Conservation (phyloP, 2,888 invertebrate species). For the Bombylius major region DNA sequence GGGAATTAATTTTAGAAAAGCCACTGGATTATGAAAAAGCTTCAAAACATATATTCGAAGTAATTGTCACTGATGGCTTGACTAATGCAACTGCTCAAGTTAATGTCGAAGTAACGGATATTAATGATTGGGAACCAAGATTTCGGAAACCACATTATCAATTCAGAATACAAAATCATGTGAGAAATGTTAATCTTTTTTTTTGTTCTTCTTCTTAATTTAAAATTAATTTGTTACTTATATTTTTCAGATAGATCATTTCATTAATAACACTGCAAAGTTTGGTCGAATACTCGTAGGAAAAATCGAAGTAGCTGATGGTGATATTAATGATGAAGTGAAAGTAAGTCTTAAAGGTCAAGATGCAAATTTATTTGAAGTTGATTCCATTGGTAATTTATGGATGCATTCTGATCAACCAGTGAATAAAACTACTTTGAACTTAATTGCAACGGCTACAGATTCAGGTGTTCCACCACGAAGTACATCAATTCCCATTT, state of each 20-base stretch:
- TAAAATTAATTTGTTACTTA: not conserved
- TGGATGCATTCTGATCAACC: slow-evolving; percentile 42
- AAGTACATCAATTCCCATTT: slow-evolving; percentile 55
- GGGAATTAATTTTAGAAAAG: slow-evolving; percentile 63
- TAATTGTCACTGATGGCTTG: slow-evolving; percentile 61
- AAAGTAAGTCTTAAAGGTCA: slow-evolving; percentile 59
- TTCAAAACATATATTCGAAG: slow-evolving; percentile 60
- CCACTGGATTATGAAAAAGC: slow-evolving; percentile 67
- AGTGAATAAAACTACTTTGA: slow-evolving; percentile 46
- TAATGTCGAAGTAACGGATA: slow-evolving; percentile 68
- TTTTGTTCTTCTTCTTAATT: not conserved
- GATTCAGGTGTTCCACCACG: slow-evolving; percentile 77
- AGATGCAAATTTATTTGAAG: slow-evolving; percentile 42
- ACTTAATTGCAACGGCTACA: slow-evolving; percentile 68
- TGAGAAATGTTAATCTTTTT: slow-evolving; percentile 17
- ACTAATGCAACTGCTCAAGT: slow-evolving; percentile 73
- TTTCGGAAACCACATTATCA: slow-evolving; percentile 81
- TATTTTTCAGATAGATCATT: slow-evolving; percentile 24
- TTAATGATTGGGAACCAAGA: slow-evolving; percentile 88
- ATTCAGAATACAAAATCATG: slow-evolving; percentile 43
- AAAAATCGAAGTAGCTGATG: slow-evolving; percentile 74
- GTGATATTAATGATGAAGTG: slow-evolving; percentile 64
- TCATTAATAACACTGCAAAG: not conserved
- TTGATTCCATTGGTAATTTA: slow-evolving; percentile 42
- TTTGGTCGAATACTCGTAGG: slow-evolving; percentile 37